Base-by-base conservation (phyloP, 2,113 vertebrate species). In the Prinia subflava region DNA sequence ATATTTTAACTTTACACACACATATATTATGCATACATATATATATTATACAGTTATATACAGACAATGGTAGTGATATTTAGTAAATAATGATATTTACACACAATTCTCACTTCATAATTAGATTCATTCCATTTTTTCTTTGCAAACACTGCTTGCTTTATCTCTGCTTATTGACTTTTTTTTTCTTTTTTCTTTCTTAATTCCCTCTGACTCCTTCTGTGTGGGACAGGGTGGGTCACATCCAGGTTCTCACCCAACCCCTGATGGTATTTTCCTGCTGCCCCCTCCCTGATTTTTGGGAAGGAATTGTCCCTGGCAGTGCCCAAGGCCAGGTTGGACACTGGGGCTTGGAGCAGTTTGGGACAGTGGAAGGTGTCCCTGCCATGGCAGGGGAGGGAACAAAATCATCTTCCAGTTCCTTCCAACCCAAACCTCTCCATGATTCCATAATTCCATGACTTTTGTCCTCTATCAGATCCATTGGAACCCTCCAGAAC, bases 351-450 rank as follows among this genome's bases (percentile, higher is more conserved):
- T 65, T 30, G 62, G 46, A 87, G 27, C 41, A 28, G 0, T 31
- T 41, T 70, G 74, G 47, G 4, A 19, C 9, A 19, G 22, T 44
- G 53, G 24, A 1, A 85, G 15, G 8, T 65, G 41, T 49, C 60
- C 42, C 42, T 56, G n/a, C 11, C 41, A n/a, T 7, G 35, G 30
- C 39, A 39, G 31, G 20, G 10, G 14, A 7, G 53, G 39, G 35
- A 0, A 52, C 2, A 7, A 15, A n/a, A 21, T 18, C 1, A 11
- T 5, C 5, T 37, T 60, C 31, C 3, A 33, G 2, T 2, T 17
- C n/a, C 28, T 79, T 30, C n/a, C 41, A 49, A 19, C 31, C 27
- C 52, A 44, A 89, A 19, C 42, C 37, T 44, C 13, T 35, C 68
- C 15, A 25, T 7, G 7, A 33, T 65, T 56, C 37, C 22, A 16